Evolutionary conservation across 2,113 vertebrate species (phyloP).

Genomic region (Megaleporinus macrocephalus): DNA sequence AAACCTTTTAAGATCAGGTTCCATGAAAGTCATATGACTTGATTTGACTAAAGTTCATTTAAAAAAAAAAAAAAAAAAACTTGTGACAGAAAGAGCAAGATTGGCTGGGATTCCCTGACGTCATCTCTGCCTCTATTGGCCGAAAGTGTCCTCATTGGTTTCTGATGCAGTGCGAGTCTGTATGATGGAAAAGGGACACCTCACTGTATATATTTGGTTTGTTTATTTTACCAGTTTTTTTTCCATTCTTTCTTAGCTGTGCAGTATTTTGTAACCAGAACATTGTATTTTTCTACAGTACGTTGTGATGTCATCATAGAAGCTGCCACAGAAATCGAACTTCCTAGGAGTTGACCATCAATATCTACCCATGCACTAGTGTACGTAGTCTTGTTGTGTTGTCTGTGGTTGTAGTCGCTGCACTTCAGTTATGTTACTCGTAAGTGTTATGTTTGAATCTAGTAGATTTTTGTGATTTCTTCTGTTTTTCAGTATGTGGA

Average conservation of each 20-base stretch:
- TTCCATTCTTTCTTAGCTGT: slow-evolving; percentile 54
- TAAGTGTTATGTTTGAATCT: slow-evolving; percentile 55
- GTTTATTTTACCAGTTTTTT: slow-evolving; percentile 55
- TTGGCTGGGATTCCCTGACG: not conserved
- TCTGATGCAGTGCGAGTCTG: not conserved
- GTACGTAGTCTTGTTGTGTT: slow-evolving; percentile 57
- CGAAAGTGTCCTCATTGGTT: not conserved
- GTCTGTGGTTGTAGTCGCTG: slow-evolving; percentile 58
- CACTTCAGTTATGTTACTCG: slow-evolving; percentile 44
- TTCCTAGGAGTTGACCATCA: slow-evolving; percentile 16
- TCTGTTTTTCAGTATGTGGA: slow-evolving; percentile 5
- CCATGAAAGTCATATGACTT: not conserved
- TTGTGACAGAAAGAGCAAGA: not conserved
- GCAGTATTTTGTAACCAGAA: slow-evolving; percentile 72
- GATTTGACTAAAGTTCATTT: not conserved
- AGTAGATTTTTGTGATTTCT: not conserved
- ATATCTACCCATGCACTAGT: slow-evolving; percentile 23
- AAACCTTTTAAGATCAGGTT: slow-evolving; percentile 13
- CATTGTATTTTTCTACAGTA: slow-evolving; percentile 56
- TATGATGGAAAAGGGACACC: not conserved
- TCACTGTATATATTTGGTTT: slow-evolving; percentile 55
- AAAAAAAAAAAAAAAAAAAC: not conserved
- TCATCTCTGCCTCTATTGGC: not conserved
- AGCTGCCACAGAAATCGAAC: slow-evolving; percentile 4
- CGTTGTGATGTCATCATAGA: slow-evolving; percentile 45